Evolutionary conservation across 1,140 invertebrate species (phyloP).

Genomic region (Heliconius congener): DNA sequence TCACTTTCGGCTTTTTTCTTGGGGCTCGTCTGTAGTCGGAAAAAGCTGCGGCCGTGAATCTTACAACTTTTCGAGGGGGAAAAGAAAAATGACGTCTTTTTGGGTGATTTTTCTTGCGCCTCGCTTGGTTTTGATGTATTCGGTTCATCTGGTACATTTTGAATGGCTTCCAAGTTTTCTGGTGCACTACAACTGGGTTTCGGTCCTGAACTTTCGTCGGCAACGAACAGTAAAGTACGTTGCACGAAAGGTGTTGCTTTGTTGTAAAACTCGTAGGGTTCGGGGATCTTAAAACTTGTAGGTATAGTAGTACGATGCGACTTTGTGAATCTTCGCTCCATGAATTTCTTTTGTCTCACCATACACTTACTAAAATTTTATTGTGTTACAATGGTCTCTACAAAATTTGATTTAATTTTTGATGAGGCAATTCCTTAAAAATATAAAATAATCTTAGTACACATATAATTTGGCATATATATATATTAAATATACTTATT

Average conservation of each 20-base stretch:
- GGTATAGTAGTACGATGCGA: slow-evolving; percentile 75
- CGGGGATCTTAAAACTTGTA: slow-evolving; percentile 72
- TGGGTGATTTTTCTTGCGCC: slow-evolving; percentile 76
- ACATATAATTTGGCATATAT: not conserved
- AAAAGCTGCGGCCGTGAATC: slow-evolving; percentile 73
- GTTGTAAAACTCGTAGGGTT: slow-evolving; percentile 77
- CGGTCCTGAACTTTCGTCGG: slow-evolving; percentile 69
- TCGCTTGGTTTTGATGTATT: slow-evolving; percentile 62
- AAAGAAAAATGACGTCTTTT: slow-evolving; percentile 79
- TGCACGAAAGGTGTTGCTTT: slow-evolving; percentile 80
- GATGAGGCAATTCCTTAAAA: not conserved
- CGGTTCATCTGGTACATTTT: slow-evolving; percentile 56
- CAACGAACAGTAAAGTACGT: slow-evolving; percentile 76
- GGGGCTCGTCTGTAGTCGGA: slow-evolving; percentile 76
- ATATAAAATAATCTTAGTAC: not conserved
- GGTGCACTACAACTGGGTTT: slow-evolving; percentile 49
- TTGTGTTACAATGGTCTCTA: not conserved
- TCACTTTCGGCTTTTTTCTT: slow-evolving; percentile 71
- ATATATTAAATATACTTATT: not conserved
- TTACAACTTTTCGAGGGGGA: slow-evolving; percentile 78
- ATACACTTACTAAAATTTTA: slow-evolving; percentile 25
- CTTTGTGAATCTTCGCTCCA: slow-evolving; percentile 77
- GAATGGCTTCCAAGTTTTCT: slow-evolving; percentile 43
- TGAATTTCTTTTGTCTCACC: slow-evolving; percentile 80
- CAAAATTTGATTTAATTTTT: not conserved